Percentiles rank a stretch among this genome's conserved stretches.
These are phyloP conservation scores for Actinia tenebrosa DNA, from an alignment of 64 coral and sea anemone species.

Conservation along the genomic window DNA sequence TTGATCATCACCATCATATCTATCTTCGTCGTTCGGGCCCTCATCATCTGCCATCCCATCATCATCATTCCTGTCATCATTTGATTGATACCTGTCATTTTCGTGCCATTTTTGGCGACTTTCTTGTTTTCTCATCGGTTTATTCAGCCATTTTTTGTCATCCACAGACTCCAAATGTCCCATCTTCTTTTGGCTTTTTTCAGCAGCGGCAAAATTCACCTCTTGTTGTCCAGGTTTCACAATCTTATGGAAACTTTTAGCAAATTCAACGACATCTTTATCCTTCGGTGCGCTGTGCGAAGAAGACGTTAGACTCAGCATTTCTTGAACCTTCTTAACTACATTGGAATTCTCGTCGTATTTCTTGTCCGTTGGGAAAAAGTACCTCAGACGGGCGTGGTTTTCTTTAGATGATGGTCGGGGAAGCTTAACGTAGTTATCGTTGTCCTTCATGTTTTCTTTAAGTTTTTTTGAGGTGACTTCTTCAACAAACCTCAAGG, in stretches of 20 bases:
- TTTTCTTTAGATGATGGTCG: not conserved
- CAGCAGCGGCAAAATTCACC: not conserved
- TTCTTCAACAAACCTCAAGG: slow-evolving; percentile 3
- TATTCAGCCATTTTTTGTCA: no score
- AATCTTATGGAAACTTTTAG: slow-evolving; percentile 6
- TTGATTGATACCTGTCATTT: not conserved
- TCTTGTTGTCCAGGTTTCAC: not conserved
- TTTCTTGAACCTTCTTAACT: not conserved
- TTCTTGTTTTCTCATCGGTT: not conserved
- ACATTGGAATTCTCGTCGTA: slow-evolving; percentile 6
- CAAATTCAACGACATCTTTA: not conserved
- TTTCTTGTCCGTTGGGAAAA: not conserved
- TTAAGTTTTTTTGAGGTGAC: not conserved
- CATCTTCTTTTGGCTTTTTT: not conserved
- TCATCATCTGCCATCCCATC: slow-evolving; percentile 18
- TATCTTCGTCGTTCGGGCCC: not conserved
- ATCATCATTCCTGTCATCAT: not conserved
- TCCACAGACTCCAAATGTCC: not conserved
- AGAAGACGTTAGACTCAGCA: not conserved
- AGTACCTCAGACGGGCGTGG: not conserved
- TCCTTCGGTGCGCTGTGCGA: not conserved
- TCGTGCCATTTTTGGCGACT: slow-evolving; percentile 5
- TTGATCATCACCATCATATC: not conserved
- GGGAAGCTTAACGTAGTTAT: not conserved
- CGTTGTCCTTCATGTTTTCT: not conserved